Conservation (phyloP, 2,113 vertebrate genomes). For the Halichoerus grypus region DNA sequence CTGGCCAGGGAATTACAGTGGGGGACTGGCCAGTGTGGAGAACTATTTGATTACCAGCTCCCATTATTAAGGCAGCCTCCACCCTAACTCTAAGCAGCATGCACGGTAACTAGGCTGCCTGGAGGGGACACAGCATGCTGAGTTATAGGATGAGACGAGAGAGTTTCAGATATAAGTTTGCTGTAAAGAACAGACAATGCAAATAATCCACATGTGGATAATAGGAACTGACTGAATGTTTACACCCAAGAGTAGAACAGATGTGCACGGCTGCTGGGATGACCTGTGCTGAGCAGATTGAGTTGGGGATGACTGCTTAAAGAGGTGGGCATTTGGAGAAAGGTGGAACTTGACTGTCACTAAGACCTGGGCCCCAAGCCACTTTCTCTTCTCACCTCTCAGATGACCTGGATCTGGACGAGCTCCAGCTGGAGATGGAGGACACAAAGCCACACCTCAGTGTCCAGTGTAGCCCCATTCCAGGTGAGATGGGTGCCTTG, state of each 20-base stretch:
- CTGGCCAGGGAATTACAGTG: background rate
- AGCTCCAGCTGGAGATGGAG: slow-evolving; percentile 93
- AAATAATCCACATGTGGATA: background rate
- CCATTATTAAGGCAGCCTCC: background rate
- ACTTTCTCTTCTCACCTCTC: slow-evolving; percentile 60
- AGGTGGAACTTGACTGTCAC: background rate
- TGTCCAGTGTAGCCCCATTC: slow-evolving; percentile 94
- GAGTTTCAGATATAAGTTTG: background rate
- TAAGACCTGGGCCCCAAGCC: background rate
- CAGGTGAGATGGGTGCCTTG: slow-evolving; percentile 88
- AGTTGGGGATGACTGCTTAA: background rate
- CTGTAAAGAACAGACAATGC: background rate
- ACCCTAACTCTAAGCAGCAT: background rate
- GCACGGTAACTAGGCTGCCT: accelerated
- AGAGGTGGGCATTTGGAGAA: background rate
- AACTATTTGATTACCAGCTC: background rate
- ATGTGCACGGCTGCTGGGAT: background rate
- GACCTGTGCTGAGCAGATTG: background rate
- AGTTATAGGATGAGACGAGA: background rate
- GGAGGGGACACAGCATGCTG: background rate
- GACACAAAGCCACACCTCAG: slow-evolving; percentile 92
- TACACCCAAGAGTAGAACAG: background rate
- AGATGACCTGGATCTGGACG: slow-evolving; percentile 95
- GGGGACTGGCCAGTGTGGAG: background rate
- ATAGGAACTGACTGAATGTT: background rate